These are phyloP conservation scores for Acheta domesticus DNA, from an alignment of 2,888 invertebrate genomes.

Conservation along the genomic window DNA sequence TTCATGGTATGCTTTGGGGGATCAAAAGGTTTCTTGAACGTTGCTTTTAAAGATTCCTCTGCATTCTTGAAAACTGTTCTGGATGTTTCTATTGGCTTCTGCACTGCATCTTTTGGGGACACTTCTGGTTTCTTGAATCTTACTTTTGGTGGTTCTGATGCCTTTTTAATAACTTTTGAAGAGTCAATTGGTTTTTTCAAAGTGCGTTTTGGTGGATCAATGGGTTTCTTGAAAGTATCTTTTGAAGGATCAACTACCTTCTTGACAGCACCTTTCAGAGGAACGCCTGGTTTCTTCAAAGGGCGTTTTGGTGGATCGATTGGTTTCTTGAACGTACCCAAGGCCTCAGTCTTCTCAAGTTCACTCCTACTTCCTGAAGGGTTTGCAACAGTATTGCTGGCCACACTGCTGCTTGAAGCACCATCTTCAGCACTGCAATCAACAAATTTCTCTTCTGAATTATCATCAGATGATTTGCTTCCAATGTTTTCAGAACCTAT, in stretches of 20 bases:
- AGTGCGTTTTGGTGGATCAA: background rate
- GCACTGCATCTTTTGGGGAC: background rate
- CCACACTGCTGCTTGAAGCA: background rate
- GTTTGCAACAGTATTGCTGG: background rate
- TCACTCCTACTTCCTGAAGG: background rate
- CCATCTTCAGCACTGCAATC: background rate
- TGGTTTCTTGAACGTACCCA: background rate
- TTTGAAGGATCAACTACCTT: background rate
- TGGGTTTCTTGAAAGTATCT: constrained; percentile 1
- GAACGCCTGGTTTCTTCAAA: background rate
- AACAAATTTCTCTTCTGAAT: background rate
- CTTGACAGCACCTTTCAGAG: background rate
- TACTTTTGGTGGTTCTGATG: background rate
- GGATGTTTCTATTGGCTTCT: background rate
- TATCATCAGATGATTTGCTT: background rate
- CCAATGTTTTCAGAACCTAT: background rate
- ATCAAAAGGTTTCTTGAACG: background rate
- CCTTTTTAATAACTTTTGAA: background rate
- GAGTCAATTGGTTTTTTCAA: background rate
- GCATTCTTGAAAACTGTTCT: background rate
- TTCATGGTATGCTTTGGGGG: background rate
- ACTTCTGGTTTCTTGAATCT: background rate
- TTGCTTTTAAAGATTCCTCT: background rate
- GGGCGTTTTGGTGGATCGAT: background rate
- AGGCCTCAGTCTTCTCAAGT: background rate